Evolutionary conservation across 2,888 invertebrate genomes (phyloP), one percentile per base, ranked within the genome.

Genomic region (Conchocele bisecta): DNA sequence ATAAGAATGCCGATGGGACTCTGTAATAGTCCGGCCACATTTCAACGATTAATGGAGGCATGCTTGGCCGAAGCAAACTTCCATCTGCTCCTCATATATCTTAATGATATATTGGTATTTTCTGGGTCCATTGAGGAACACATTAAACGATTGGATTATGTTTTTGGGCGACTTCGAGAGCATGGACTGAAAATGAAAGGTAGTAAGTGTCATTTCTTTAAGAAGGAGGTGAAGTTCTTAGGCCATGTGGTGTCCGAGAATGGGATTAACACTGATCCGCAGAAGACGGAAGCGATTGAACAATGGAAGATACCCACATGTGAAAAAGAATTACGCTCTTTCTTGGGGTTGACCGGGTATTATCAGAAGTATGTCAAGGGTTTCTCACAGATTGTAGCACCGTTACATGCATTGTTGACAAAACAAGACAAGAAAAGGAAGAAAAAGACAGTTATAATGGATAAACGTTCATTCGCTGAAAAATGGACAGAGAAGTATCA

Each of bases 31-130:
- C 78, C 81, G 1, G 65, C 67, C 0, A 83, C 76, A 1, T 81
- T 81, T 54, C 65, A 69, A 50, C 11, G 76, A 5, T 20, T 81
- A 4, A 76, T 83, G 78, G 71, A 81, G 11, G 57, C 66, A 11
- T 58, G 59, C 29, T 61, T 82, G 20, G 61, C 56, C 24, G 82
- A 79, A 28, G 46, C 60, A 17, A 79, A 61, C 24, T 75, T 80
- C 50, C 58, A 81, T 20, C 42, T 58, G 1, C 15, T 54, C 3
- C 53, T 81, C 7, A 66, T 81, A 3, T 83, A 79, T 48, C 22
- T 82, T 24, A 82, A 81, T 50, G 80, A 83, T 42, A 60, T 83
- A 33, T 48, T 81, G 22, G 72, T 81, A 48, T 81, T 61, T 57
- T 60, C 59, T 15, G n/a, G 20, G 7, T 50, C 68, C 3, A 53